A percentile compares a stretch with the other conserved stretches of the same genome.
Evolutionary conservation across 1,140 invertebrate species (phyloP).

Genomic region (Akabosia matsudoensis): DNA sequence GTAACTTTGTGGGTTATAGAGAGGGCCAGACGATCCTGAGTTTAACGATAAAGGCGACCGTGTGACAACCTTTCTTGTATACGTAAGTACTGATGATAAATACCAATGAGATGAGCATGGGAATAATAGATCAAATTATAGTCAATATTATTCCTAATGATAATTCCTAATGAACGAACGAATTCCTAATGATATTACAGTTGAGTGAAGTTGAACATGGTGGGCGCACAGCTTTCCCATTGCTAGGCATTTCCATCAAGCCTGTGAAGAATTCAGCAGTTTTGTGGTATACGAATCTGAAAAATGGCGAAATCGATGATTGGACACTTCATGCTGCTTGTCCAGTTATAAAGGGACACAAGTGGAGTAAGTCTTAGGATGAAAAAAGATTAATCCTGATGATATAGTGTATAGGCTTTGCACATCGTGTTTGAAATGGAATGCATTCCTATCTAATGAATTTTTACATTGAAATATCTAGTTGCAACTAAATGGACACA

Average conservation of each 20-base stretch:
- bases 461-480: conserved; percentile 14
- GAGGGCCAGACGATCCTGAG: conserved; percentile 16
- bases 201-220: conserved; percentile 26
- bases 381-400: not conserved
- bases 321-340: conserved; percentile 38
- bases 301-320: conserved; percentile 29
- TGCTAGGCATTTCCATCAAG: conserved; percentile 27
- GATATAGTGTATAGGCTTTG: not conserved
- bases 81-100: conserved; percentile 27
- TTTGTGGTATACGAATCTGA: conserved; percentile 35
- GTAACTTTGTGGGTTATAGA: not conserved
- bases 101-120: not conserved
- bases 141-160: too few species aligned
- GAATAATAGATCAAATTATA: too few species aligned
- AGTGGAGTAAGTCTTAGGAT: conserved; percentile 37
- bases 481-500: conserved; percentile 42
- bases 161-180: not conserved
- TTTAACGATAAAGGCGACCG: conserved; percentile 30
- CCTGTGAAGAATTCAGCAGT: conserved; percentile 39
- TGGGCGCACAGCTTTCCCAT: conserved; percentile 35
- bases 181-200: conserved; percentile 3
- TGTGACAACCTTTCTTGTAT: conserved; percentile 39
- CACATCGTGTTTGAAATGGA: not conserved
- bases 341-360: conserved; percentile 35
- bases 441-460: not conserved